A percentile compares a stretch with the other conserved stretches of the same genome.
phyloP scores from a whole-genome alignment of 2,113 vertebrate species.

The Pholis gunnellus region DNA sequence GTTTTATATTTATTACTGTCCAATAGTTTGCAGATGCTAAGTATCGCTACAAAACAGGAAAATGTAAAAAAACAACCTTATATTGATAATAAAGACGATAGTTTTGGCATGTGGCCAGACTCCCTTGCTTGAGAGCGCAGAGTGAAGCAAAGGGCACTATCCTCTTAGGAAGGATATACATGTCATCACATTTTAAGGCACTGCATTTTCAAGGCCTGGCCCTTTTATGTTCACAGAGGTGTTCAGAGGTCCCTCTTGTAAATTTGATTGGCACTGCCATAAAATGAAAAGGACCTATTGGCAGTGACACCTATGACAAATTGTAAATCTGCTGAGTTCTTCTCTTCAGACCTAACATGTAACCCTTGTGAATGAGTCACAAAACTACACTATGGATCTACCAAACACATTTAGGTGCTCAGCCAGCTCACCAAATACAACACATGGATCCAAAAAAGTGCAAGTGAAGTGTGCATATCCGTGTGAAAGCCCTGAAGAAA shows the following conservation, averaged over 20 bases:
- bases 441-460: constrained; percentile 48
- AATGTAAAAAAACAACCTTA: constrained; percentile 7
- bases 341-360: constrained; percentile 58
- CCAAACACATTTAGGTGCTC: constrained; percentile 68
- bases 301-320: constrained; percentile 62
- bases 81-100: constrained; percentile 36
- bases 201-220: constrained; percentile 44
- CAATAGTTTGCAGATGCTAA: constrained; percentile 22
- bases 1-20: constrained; percentile 5
- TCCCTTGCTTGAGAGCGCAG: constrained; percentile 27
- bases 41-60: constrained; percentile 12
- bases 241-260: constrained; percentile 48
- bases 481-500: constrained; percentile 31
- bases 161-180: constrained; percentile 65
- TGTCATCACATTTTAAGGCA: constrained; percentile 63
- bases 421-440: constrained; percentile 61
- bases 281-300: constrained; percentile 57
- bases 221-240: constrained; percentile 38
- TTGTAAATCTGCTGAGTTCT: constrained; percentile 62
- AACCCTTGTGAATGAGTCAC: constrained; percentile 72
- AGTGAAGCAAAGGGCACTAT: constrained; percentile 47
- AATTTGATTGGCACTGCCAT: constrained; percentile 62
- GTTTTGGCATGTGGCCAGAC: constrained; percentile 35
- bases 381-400: constrained; percentile 40
- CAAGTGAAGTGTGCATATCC: constrained; percentile 40